Base-by-base conservation (phyloP, 2,888 invertebrate species). In the Allygus modestus region DNA sequence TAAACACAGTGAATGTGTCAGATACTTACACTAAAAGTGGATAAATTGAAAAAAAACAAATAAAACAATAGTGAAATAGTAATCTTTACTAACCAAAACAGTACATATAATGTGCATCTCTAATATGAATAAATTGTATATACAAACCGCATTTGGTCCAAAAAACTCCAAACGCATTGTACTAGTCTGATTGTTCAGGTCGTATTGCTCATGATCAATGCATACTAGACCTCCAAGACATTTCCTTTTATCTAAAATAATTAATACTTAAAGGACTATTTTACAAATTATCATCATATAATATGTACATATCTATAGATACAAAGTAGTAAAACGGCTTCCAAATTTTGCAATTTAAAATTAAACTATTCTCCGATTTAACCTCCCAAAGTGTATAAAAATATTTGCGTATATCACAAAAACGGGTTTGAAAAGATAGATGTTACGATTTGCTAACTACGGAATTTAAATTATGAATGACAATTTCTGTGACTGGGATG, bases 11-110 rank as follows among this genome's bases (percentile, higher is more conserved):
- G n/a, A n/a, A n/a, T n/a, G n/a, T n/a, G n/a, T n/a, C n/a, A n/a
- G n/a, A n/a, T n/a, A n/a, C n/a, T n/a, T n/a, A n/a, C n/a, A n/a
- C n/a, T n/a, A n/a, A n/a, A n/a, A n/a, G n/a, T n/a, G n/a, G n/a
- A n/a, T n/a, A n/a, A n/a, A n/a, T n/a, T n/a, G n/a, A n/a, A n/a
- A n/a, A 37, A 37, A 54, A 23, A 54, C 4, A 73, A 41, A 4
- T 12, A 73, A 2, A 77, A n/a, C 23, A 51, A 26, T 51, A 46
- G 51, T 77, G 77, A 77, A 77, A 77, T 77, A 73, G 15, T 73
- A 43, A 46, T 46, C 77, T 77, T 77, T 77, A 77, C 77, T 77
- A 77, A 77, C 37, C 77, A 43, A 77, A 77, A 77, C 77, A 77
- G 41, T 46, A 77, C 23, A 51, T 77, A 77, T 46, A 51, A 77